Evolutionary conservation across 2,797 vertebrate species (phyloP), one percentile per base, ranked within the genome.

Genomic region (Falco columbarius): DNA sequence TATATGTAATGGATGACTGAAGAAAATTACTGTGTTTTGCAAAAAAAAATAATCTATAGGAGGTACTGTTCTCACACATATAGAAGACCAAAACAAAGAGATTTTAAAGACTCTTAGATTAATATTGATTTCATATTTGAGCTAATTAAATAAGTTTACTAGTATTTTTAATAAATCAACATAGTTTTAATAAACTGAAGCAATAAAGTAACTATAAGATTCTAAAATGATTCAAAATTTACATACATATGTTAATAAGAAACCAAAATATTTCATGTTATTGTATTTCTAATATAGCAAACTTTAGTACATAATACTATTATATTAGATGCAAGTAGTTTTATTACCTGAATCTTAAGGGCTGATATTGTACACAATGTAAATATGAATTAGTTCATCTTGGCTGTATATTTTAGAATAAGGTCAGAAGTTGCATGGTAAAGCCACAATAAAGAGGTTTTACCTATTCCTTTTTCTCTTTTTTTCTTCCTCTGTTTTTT

Each of bases 391-490:
- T 13, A 6, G 3, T 63, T 90, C 3, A 1, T 49, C 14, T 74
- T 76, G 23, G 10, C 4, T 75, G 8, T 34, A 7, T 81, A 22
- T 87, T 80, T 93, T 54, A 71, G 36, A 67, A 62, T 72, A 36
- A 75, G 6, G 1, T 82, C 26, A 58, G 15, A 80, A 66, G 4
- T 40, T 70, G 8, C 8, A 14, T 27, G 7, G 2, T 56, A 92
- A 81, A 76, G 7, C 0, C 26, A 65, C 4, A 54, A 6, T 49
- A 65, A 62, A 75, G 6, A 49, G 4, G 0, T 21, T 9, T 34
- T 38, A 27, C 23, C 1, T 40, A 1, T 22, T 49, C 3, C 3
- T 8, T 11, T 12, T 10, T 10, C 42, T 12, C 6, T 14, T 7
- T 2, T 2, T 7, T 5, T 46, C 5, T 3, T 29, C 42, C 42